A percentile compares a stretch with the other conserved stretches of the same genome.
Conservation (phyloP, 2,888 invertebrate genomes). For the Tenthredo scrophulariae region DNA sequence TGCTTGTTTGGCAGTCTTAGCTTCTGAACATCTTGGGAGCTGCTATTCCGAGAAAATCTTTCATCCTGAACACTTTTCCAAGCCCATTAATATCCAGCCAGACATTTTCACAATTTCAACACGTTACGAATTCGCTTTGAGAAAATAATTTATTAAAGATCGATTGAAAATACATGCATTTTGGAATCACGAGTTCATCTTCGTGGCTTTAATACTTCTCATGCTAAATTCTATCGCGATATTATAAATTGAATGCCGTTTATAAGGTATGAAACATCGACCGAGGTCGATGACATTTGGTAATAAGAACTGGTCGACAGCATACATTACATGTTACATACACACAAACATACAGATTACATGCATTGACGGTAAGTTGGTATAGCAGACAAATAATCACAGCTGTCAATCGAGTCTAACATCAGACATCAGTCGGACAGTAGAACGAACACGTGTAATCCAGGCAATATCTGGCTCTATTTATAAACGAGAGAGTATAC, state of each 20-base stretch:
- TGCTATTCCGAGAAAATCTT: slow-evolving; percentile 22
- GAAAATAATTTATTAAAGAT: neutral
- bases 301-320: slow-evolving; percentile 10
- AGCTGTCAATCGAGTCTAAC: slow-evolving; percentile 64
- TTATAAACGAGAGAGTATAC: slow-evolving; percentile 36
- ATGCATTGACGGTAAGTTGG: slow-evolving; percentile 41
- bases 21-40: neutral
- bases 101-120: neutral
- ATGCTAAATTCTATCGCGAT: neutral
- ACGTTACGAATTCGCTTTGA: neutral
- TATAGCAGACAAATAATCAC: slow-evolving; percentile 64
- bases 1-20: slow-evolving; percentile 22
- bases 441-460: slow-evolving; percentile 54
- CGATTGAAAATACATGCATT: neutral
- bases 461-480: slow-evolving; percentile 48
- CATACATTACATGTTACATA: neutral
- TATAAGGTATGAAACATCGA: neutral
- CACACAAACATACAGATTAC: neutral
- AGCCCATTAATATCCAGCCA: neutral
- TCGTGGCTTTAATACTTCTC: neutral
- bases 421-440: slow-evolving; percentile 62
- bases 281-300: neutral
- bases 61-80: neutral
- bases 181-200: neutral
- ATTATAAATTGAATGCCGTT: neutral